Evolutionary conservation across 2,113 vertebrate genomes (phyloP).

Genomic region (Neotragus moschatus): DNA sequence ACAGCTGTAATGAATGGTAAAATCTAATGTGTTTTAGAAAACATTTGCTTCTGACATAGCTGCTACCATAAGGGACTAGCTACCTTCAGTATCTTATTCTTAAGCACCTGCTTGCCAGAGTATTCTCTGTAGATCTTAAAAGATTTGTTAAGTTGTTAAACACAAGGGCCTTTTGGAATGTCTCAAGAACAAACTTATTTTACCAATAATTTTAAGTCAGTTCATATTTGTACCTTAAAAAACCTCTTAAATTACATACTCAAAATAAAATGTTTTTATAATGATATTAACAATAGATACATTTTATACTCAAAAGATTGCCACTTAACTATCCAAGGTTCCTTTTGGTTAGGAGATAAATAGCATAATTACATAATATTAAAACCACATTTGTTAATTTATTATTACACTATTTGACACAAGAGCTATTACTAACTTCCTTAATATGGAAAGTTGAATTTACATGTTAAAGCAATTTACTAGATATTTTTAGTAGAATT

Average conservation of each 20-base stretch:
- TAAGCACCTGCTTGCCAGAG: background rate
- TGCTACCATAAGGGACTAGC: background rate
- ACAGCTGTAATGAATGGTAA: background rate
- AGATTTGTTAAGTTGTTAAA: slow-evolving; percentile 26
- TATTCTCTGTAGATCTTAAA: background rate
- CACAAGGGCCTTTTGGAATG: background rate
- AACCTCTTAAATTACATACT: background rate
- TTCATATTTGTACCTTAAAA: background rate
- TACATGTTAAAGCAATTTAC: background rate
- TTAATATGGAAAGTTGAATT: background rate
- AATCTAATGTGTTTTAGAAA: slow-evolving; percentile 2
- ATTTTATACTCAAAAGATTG: slow-evolving; percentile 26
- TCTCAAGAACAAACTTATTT: slow-evolving; percentile 24
- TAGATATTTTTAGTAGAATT: slow-evolving; percentile 7
- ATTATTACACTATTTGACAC: background rate
- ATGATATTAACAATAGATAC: background rate
- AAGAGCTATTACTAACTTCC: background rate
- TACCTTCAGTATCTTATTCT: background rate
- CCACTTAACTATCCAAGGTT: slow-evolving; percentile 8
- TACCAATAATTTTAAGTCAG: slow-evolving; percentile 34
- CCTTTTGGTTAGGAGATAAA: slow-evolving; percentile 1
- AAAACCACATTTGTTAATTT: slow-evolving; percentile 18
- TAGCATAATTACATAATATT: background rate
- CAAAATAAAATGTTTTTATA: slow-evolving; percentile 33
- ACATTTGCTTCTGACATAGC: background rate